Conservation (phyloP, 2,113 vertebrate genomes). For the Nothocercus julius region DNA sequence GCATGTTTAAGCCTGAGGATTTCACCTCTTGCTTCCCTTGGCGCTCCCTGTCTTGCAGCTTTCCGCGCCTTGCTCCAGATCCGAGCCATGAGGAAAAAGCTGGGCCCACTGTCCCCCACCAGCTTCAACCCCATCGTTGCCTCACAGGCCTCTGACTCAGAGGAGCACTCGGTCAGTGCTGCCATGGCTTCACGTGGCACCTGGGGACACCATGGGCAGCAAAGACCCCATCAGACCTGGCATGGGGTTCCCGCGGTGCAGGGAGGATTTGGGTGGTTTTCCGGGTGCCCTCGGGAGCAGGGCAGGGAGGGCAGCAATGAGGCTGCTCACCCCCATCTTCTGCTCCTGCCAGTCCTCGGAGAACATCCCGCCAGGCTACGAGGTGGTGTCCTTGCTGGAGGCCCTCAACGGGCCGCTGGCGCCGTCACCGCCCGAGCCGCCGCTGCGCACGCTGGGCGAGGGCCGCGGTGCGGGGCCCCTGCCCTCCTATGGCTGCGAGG, state of each 20-base stretch:
- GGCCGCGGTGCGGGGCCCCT: constrained; percentile 81
- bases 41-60: constrained; percentile 63
- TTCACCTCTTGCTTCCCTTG: neutral
- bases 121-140: constrained; percentile 94
- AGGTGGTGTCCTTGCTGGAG: constrained; percentile 94
- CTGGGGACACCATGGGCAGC: neutral
- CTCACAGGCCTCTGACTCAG: constrained; percentile 92
- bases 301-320: accelerated
- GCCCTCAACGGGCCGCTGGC: constrained; percentile 93
- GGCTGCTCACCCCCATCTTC: neutral
- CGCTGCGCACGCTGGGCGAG: constrained; percentile 79
- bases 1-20: neutral
- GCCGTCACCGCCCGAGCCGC: constrained; percentile 81
- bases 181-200: accelerated
- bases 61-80: constrained; percentile 98
- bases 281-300: neutral
- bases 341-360: constrained; percentile 85
- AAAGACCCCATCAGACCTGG: neutral
- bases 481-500: constrained; percentile 84
- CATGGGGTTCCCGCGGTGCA: neutral
- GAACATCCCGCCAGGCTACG: constrained; percentile 93
- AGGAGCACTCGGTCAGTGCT: constrained; percentile 91
- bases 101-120: constrained; percentile 88
- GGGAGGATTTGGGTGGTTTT: neutral
- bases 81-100: constrained; percentile 95